These are phyloP conservation scores for Tridacna gigas DNA, from an alignment of 2,888 invertebrate genomes.

Conservation along the genomic window DNA sequence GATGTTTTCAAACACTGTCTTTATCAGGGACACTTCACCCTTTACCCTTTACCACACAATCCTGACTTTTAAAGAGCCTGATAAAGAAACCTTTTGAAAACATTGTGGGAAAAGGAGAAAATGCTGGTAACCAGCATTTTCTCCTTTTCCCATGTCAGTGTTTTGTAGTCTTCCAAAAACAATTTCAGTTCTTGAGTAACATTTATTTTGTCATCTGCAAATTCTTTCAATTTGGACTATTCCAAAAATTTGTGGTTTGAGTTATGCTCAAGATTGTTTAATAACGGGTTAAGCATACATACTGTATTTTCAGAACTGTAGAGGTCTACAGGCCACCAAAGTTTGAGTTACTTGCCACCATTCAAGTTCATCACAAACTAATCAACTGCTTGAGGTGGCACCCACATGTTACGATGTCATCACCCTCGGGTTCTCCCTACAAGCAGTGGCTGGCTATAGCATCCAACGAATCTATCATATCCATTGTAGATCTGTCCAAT, in stretches of 20 bases:
- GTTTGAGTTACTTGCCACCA: slow-evolving; percentile 83
- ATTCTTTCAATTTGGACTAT: too few species aligned
- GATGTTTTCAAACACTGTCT: too few species aligned
- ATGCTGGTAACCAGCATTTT: background rate
- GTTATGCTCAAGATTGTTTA: too few species aligned
- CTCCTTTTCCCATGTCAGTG: background rate
- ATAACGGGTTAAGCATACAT: too few species aligned
- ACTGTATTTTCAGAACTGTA: slow-evolving; percentile 79
- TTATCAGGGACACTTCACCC: background rate
- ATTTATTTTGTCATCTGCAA: too few species aligned
- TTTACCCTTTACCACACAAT: background rate
- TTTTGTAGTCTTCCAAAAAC: background rate
- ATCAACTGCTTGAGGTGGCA: slow-evolving; percentile 91
- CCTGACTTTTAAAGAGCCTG: background rate
- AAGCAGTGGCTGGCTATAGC: slow-evolving; percentile 89
- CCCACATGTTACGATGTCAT: slow-evolving; percentile 88
- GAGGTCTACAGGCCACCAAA: slow-evolving; percentile 82
- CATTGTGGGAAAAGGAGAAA: background rate
- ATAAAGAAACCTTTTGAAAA: background rate
- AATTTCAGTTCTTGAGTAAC: too few species aligned
- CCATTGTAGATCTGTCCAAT: slow-evolving; percentile 85
- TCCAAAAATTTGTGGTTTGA: too few species aligned
- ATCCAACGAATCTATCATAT: slow-evolving; percentile 86
- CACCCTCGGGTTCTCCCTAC: slow-evolving; percentile 86
- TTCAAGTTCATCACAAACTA: slow-evolving; percentile 87